Evolutionary conservation across 2,797 vertebrate genomes (phyloP), one percentile per base, ranked within the genome.

Genomic region (Anas capensis): DNA sequence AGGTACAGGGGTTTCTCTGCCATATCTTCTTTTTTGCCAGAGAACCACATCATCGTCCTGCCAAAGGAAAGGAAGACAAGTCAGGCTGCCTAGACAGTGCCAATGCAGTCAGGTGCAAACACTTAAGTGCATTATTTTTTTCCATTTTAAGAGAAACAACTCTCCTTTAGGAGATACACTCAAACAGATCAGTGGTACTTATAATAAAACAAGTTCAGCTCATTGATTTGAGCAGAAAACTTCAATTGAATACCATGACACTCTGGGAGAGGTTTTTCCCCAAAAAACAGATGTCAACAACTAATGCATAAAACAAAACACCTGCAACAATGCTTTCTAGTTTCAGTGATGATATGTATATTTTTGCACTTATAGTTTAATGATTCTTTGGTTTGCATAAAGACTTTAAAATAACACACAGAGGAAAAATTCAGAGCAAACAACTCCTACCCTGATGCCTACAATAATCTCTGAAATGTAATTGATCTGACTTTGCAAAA

Each of bases 21-120:
- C 98, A 65, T 97, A 98, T 73, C 96, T 93, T 29, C 94, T 97
- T 42, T 97, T 97, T 27, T 98, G 98, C 96, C 98, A 97, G 11
- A 97, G 93, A 16, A 97, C 96, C 84, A 97, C 65, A 87, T 99
- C 99, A 95, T 99, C 99, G n/a, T 99, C 99, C 99, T 99, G 98
- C 57, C 27, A 65, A 70, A 71, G 24, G 29, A 75, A 44, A 75
- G 36, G 49, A 56, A n/a, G 69, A 73, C 54, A 84, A 61, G 46
- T 82, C 73, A 94, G 57, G 72, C 34, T 57, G 44, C 49, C 21
- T 14, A 53, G 27, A 46, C 8, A 51, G 27, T 0, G 10, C 46
- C 57, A 53, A 54, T 44, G 53, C 53, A 58, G 26, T 8, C 71
- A 40, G 14, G 31, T 29, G n/a, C 18, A 56, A 4, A 44, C 14